Conservation (phyloP, 2,888 invertebrate genomes). For the Eumacrocentrus americanus region DNA sequence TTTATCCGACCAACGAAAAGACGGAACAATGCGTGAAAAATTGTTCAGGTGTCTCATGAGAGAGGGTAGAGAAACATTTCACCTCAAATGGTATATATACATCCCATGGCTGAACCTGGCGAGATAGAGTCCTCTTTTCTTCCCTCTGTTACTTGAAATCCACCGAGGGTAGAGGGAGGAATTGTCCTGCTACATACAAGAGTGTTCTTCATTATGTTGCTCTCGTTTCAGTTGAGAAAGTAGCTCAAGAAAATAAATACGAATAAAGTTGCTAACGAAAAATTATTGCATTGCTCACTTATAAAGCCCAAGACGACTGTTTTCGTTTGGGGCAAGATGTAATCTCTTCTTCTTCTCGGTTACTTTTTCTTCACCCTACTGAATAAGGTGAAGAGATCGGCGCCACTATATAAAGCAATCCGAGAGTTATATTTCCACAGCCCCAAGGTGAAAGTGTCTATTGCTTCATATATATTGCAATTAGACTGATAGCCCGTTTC, state of each 20-base stretch:
- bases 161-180: not conserved
- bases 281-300: not conserved
- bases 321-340: not conserved
- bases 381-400: not conserved
- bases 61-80: not conserved
- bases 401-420: not conserved
- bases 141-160: not conserved
- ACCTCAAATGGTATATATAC: not conserved
- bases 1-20: conserved; percentile 23
- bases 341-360: not conserved
- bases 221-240: conserved; percentile 28
- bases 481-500: conserved; percentile 38
- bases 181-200: not conserved
- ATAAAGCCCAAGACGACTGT: not conserved
- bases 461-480: conserved; percentile 40
- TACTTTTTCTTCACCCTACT: not conserved
- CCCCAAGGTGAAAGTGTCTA: conserved; percentile 27
- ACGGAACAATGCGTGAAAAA: conserved; percentile 31
- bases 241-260: conserved; percentile 35
- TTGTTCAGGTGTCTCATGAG: conserved; percentile 10
- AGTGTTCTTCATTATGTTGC: not conserved
- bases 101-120: not conserved
- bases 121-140: not conserved
- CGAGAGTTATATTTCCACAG: not conserved
- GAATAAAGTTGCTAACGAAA: conserved; percentile 29